phyloP scores from a whole-genome alignment of 2,113 vertebrate genomes.

The Neomonachus schauinslandi region DNA sequence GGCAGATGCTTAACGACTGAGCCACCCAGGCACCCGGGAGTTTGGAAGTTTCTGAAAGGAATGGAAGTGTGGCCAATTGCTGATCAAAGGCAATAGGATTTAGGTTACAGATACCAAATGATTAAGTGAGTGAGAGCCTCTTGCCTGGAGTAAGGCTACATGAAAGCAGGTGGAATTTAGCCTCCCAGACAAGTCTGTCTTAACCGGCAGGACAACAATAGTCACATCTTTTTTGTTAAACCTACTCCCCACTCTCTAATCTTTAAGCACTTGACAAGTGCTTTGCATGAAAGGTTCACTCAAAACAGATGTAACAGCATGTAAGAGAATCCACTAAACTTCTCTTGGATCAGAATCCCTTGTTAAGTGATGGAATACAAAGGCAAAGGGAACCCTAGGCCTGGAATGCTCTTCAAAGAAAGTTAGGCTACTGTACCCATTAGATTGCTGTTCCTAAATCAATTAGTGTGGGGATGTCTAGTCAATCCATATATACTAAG shows the following conservation, averaged over 20 bases:
- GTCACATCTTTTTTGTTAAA: background rate
- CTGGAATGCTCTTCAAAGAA: background rate
- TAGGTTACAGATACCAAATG: background rate
- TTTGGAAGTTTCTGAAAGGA: background rate
- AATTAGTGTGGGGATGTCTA: background rate
- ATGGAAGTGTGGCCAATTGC: background rate
- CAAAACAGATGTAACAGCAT: background rate
- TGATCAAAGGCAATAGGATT: background rate
- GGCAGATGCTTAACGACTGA: too few relatives aligned
- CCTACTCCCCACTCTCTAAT: background rate
- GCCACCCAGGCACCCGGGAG: background rate
- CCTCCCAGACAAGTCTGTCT: background rate
- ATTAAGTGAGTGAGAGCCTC: background rate
- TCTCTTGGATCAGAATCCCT: background rate
- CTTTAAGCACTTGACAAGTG: background rate
- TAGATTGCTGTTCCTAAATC: background rate
- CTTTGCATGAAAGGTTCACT: background rate
- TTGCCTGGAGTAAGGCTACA: background rate
- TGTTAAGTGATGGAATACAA: background rate
- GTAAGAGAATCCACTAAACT: background rate
- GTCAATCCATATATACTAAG: background rate
- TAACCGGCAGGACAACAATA: background rate
- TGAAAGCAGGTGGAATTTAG: background rate
- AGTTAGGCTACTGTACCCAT: background rate
- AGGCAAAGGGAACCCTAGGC: background rate